These are phyloP conservation scores for Poecilobothrus nobilitatus DNA, from an alignment of 2,888 invertebrate species.

Conservation along the genomic window DNA sequence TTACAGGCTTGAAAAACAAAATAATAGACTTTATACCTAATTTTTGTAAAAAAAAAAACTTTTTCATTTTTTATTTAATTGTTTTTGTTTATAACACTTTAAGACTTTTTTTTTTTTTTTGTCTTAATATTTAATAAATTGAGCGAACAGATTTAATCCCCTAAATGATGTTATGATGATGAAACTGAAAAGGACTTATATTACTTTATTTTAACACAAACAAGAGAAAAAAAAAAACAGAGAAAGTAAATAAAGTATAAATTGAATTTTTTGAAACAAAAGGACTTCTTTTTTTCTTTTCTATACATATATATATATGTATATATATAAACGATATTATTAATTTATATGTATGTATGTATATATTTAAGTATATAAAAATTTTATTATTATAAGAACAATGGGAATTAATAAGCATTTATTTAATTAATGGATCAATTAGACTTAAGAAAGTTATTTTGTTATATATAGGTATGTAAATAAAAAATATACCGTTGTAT, in stretches of 20 bases:
- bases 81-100: not conserved
- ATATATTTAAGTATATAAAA: not conserved
- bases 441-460: not conserved
- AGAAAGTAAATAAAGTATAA: not conserved
- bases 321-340: not conserved
- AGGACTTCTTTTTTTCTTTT: not conserved
- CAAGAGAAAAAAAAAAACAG: not conserved
- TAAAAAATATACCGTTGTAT: not conserved
- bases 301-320: not conserved
- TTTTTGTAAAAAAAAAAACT: no score
- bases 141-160: constrained; percentile 4
- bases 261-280: not conserved
- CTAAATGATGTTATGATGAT: constrained; percentile 4
- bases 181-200: not conserved
- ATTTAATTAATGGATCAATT: constrained; percentile 6
- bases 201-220: not conserved
- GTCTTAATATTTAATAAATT: constrained; percentile 4
- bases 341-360: not conserved
- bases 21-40: no score
- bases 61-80: no score
- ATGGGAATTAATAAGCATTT: constrained; percentile 6
- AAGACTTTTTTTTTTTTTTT: not conserved
- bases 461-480: not conserved
- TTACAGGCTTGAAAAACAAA: no score
- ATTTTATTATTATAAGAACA: constrained; percentile 4